phyloP scores from a whole-genome alignment of 2,113 vertebrate genomes.

The Odontesthes bonariensis region DNA sequence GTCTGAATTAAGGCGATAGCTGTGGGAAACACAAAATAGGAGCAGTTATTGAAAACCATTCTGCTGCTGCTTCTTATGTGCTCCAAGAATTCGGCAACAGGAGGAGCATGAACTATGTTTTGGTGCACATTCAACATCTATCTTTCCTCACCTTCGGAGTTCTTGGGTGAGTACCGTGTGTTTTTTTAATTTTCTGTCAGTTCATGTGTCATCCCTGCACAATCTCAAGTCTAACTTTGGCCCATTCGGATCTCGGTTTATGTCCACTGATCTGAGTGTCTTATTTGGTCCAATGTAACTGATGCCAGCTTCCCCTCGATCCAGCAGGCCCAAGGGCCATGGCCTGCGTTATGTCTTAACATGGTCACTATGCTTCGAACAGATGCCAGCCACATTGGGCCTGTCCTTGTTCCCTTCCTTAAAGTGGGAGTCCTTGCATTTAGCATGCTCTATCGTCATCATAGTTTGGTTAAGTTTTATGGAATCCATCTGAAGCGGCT shows the following conservation, averaged over 20 bases:
- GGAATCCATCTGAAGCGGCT: constrained; percentile 53
- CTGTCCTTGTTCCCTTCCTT: constrained; percentile 53
- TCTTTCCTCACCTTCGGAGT: constrained; percentile 29
- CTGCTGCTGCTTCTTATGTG: constrained; percentile 62
- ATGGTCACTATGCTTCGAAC: constrained; percentile 67
- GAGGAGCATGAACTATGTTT: constrained; percentile 14
- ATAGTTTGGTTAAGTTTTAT: constrained; percentile 52
- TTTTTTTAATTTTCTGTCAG: constrained; percentile 12
- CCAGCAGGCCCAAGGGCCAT: constrained; percentile 57
- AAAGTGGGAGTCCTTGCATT: constrained; percentile 75
- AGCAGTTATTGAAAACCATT: constrained; percentile 77
- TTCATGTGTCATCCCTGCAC: constrained; percentile 44
- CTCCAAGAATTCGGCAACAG: constrained; percentile 36
- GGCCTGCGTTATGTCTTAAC: constrained; percentile 69
- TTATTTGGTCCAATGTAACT: constrained; percentile 47
- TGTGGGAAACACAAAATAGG: constrained; percentile 74
- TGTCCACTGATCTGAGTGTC: constrained; percentile 61
- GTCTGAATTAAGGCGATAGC: constrained; percentile 69
- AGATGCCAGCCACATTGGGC: constrained; percentile 61
- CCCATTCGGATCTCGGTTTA: constrained; percentile 57
- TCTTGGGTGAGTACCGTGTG: constrained; percentile 24
- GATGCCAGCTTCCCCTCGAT: constrained; percentile 63
- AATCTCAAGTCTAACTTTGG: constrained; percentile 56
- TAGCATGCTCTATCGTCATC: constrained; percentile 66
- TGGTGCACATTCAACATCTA: constrained; percentile 36